Evolutionary conservation across 2,113 vertebrate species (phyloP).

Genomic region (Pangasianodon gigas): DNA sequence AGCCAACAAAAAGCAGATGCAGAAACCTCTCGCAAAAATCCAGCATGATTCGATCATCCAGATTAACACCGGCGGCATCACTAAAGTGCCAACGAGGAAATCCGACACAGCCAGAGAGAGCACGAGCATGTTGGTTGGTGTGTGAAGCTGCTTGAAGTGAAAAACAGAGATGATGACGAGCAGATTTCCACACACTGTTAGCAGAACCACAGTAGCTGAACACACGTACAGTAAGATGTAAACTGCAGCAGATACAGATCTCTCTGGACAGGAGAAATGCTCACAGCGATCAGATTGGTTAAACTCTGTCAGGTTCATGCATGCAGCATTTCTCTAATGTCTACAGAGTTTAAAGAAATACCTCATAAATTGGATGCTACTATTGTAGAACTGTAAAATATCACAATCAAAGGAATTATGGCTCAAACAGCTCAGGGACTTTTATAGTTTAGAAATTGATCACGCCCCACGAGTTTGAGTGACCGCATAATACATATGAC

Average conservation of each 20-base stretch:
- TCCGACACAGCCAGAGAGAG: conserved; percentile 40
- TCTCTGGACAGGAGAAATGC: background rate
- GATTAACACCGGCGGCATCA: conserved; percentile 72
- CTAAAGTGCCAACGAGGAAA: conserved; percentile 44
- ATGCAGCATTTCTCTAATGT: background rate
- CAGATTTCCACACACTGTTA: conserved; percentile 53
- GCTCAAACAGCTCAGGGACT: too few relatives aligned
- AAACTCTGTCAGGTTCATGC: conserved; percentile 1
- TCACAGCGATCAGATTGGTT: background rate
- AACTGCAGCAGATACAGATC: conserved; percentile 16
- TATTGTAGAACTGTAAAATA: too few relatives aligned
- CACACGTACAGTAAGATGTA: conserved; percentile 53
- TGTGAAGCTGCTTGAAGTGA: conserved; percentile 55
- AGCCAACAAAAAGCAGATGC: background rate
- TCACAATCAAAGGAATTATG: too few relatives aligned
- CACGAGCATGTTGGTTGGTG: conserved; percentile 42
- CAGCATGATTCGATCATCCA: conserved; percentile 47
- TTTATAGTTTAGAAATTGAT: too few relatives aligned
- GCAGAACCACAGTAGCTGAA: conserved; percentile 61
- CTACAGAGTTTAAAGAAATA: background rate
- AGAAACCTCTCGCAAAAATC: conserved; percentile 31
- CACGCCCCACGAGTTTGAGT: too few relatives aligned
- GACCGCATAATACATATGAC: too few relatives aligned
- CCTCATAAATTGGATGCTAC: too few relatives aligned
- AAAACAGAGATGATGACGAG: conserved; percentile 44